A percentile compares a stretch with the other conserved stretches of the same genome.
Conservation (phyloP, 2,888 invertebrate species). For the Coenonympha glycerion region DNA sequence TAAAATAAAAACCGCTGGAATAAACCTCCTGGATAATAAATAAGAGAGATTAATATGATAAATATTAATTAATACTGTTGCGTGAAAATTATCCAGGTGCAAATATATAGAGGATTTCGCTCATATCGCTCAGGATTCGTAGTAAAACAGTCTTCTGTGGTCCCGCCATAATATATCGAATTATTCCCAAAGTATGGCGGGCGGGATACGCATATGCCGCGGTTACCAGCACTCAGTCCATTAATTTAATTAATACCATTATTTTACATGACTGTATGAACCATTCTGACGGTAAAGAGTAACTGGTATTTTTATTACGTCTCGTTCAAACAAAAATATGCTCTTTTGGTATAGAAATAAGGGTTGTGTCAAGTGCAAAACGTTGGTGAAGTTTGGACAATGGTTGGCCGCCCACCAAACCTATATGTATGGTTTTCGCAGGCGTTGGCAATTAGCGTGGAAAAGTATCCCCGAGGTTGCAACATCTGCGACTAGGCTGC, state of each 20-base stretch:
- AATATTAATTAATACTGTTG: not conserved
- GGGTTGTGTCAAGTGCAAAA: slow-evolving; percentile 2
- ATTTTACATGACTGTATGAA: slow-evolving; percentile 34
- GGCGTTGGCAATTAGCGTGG: slow-evolving; percentile 36
- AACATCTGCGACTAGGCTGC: slow-evolving; percentile 28
- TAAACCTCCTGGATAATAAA: too few species aligned
- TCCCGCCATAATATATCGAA: slow-evolving; percentile 23
- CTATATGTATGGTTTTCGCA: slow-evolving; percentile 31
- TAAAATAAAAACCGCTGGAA: too few species aligned
- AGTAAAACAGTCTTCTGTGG: slow-evolving; percentile 15
- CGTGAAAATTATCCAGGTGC: not conserved
- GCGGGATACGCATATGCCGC: slow-evolving; percentile 26
- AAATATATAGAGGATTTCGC: slow-evolving; percentile 5
- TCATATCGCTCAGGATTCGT: not conserved
- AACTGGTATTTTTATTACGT: slow-evolving; percentile 1
- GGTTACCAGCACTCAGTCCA: slow-evolving; percentile 33
- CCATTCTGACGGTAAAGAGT: slow-evolving; percentile 23
- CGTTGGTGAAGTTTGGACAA: slow-evolving; percentile 19
- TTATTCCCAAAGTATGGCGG: slow-evolving; percentile 21
- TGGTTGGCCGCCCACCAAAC: slow-evolving; percentile 32
- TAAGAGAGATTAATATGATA: too few species aligned
- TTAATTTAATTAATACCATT: slow-evolving; percentile 42
- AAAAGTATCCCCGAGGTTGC: slow-evolving; percentile 33
- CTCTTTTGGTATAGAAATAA: slow-evolving; percentile 15
- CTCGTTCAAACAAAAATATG: not conserved